phyloP scores from a whole-genome alignment of 2,113 vertebrate species.

The Microcebus lehilahytsara region DNA sequence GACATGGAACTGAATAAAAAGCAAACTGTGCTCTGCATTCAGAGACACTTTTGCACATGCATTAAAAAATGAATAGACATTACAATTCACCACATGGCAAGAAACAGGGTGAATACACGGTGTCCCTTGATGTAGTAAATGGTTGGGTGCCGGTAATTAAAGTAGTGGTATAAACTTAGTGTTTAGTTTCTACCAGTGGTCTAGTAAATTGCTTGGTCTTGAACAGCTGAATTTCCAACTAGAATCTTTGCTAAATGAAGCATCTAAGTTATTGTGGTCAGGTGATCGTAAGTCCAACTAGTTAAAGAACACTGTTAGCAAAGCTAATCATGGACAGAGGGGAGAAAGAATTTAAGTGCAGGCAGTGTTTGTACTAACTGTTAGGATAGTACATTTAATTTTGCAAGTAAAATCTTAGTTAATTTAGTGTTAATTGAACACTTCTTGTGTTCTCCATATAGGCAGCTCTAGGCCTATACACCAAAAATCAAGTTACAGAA shows the following conservation, averaged over 20 bases:
- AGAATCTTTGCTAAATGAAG: background rate
- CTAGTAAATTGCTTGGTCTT: background rate
- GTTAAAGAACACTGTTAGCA: background rate
- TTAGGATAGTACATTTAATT: background rate
- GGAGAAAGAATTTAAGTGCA: background rate
- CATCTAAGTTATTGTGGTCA: background rate
- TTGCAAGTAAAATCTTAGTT: background rate
- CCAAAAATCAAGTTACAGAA: background rate
- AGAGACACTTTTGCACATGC: background rate
- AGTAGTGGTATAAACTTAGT: background rate
- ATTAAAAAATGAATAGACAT: slow-evolving; percentile 40
- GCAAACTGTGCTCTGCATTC: background rate
- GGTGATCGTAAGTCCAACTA: background rate
- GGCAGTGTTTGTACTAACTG: background rate
- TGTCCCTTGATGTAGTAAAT: background rate
- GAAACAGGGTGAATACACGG: background rate
- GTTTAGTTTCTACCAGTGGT: background rate
- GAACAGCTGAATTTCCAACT: background rate
- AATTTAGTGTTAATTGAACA: background rate
- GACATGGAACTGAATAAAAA: background rate
- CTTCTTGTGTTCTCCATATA: background rate
- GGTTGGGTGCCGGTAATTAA: slow-evolving; percentile 5
- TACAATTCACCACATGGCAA: slow-evolving; percentile 13
- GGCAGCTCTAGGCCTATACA: background rate
- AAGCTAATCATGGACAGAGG: background rate